Conservation (phyloP, 1,140 invertebrate species). For the Hycleus phaleratus region DNA sequence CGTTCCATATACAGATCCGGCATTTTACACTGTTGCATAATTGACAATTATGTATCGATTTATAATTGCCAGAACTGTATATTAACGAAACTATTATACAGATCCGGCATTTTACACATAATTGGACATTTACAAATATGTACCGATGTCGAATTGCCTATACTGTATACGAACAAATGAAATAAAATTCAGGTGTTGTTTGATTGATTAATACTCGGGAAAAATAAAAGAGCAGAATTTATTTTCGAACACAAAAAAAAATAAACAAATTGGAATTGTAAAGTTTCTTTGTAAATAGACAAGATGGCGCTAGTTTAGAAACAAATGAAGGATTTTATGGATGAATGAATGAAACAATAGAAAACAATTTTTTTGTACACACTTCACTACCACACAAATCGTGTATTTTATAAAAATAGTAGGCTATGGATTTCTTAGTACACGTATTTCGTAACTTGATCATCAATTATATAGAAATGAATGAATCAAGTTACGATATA, state of each 20-base stretch:
- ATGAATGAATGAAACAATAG: conserved; percentile 14
- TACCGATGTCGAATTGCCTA: no score
- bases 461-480: conserved; percentile 6
- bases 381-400: neutral
- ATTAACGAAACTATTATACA: no score
- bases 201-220: neutral
- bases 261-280: conserved; percentile 10
- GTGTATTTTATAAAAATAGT: neutral
- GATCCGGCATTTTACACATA: no score
- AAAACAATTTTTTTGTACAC: neutral
- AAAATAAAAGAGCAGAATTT: neutral
- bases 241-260: neutral
- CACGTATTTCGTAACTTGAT: conserved; percentile 20
- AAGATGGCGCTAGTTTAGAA: conserved; percentile 18
- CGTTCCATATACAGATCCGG: no score
- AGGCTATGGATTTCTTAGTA: conserved; percentile 10
- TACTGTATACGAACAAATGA: no score
- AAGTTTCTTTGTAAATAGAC: conserved; percentile 22
- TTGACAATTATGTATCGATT: no score
- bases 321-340: conserved; percentile 20
- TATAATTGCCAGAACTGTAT: no score
- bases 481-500: neutral
- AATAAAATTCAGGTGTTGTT: neutral
- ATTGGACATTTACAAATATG: no score
- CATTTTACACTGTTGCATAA: no score